Percentiles rank a stretch among this genome's conserved stretches.
Conservation (phyloP, 2,888 invertebrate species). For the Apantesis nais region DNA sequence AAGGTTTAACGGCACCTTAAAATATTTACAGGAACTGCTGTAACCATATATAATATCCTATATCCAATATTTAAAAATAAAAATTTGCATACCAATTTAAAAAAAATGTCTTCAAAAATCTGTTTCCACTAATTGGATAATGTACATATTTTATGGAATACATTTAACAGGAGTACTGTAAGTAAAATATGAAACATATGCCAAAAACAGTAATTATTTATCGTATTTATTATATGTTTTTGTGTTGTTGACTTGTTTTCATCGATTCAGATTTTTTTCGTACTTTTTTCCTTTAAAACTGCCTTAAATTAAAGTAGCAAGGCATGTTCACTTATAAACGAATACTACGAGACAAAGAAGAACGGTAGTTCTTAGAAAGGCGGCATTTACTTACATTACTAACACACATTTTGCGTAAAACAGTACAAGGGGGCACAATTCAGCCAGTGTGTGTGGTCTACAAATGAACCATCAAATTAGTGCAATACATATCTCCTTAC, state of each 20-base stretch:
- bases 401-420: neutral
- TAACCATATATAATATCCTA: neutral
- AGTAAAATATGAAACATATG: neutral
- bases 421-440: neutral
- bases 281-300: neutral
- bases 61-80: neutral
- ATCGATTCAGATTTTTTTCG: neutral
- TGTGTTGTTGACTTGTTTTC: neutral
- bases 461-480: slow-evolving; percentile 44
- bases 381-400: neutral
- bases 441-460: slow-evolving; percentile 37
- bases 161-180: neutral
- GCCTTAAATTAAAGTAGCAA: neutral
- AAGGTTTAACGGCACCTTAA: neutral
- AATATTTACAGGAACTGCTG: neutral
- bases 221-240: neutral
- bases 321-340: neutral
- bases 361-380: neutral
- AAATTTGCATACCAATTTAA: neutral
- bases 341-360: neutral
- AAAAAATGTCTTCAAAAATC: neutral
- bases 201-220: neutral
- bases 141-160: neutral
- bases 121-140: neutral
- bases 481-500: slow-evolving; percentile 46